These are phyloP conservation scores for Copidosoma aretas DNA, from an alignment of 2,888 invertebrate species.

Conservation along the genomic window DNA sequence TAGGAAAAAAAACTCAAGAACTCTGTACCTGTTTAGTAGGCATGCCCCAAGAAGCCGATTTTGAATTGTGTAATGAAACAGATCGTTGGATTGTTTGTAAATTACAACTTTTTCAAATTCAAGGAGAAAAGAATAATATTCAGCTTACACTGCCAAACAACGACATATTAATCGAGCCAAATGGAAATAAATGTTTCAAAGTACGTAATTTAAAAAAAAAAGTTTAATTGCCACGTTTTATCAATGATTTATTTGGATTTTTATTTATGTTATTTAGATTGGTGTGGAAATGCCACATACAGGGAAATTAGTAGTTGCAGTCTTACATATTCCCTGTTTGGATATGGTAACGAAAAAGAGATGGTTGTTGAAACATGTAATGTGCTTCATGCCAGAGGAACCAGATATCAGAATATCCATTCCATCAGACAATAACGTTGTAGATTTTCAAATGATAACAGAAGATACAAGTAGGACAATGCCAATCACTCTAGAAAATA, in stretches of 20 bases:
- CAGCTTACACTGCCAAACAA: slow-evolving; percentile 50
- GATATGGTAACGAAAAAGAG: slow-evolving; percentile 56
- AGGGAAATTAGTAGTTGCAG: slow-evolving; percentile 52
- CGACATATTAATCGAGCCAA: slow-evolving; percentile 53
- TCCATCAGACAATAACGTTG: slow-evolving; percentile 43
- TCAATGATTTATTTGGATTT: slow-evolving; percentile 12
- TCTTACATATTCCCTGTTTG: slow-evolving; percentile 48
- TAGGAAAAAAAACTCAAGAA: slow-evolving; percentile 54
- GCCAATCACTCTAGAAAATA: slow-evolving; percentile 53
- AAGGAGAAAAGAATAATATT: slow-evolving; percentile 54
- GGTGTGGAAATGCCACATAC: slow-evolving; percentile 51
- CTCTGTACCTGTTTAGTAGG: slow-evolving; percentile 55
- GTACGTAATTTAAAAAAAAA: slow-evolving; percentile 43
- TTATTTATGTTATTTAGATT: slow-evolving; percentile 47
- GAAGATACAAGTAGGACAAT: slow-evolving; percentile 47
- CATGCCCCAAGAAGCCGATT: slow-evolving; percentile 51
- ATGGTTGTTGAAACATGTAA: slow-evolving; percentile 53
- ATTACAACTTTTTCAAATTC: slow-evolving; percentile 50
- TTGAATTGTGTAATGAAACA: slow-evolving; percentile 55
- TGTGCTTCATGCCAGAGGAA: slow-evolving; percentile 58
- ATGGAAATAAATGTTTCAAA: slow-evolving; percentile 49
- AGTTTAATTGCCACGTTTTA: slow-evolving; percentile 12
- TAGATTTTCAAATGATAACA: slow-evolving; percentile 49
- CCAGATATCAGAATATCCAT: slow-evolving; percentile 47
- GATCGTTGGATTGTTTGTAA: slow-evolving; percentile 56